These are phyloP conservation scores for Periparus ater DNA, from an alignment of 2,797 vertebrate genomes.

Conservation along the genomic window DNA sequence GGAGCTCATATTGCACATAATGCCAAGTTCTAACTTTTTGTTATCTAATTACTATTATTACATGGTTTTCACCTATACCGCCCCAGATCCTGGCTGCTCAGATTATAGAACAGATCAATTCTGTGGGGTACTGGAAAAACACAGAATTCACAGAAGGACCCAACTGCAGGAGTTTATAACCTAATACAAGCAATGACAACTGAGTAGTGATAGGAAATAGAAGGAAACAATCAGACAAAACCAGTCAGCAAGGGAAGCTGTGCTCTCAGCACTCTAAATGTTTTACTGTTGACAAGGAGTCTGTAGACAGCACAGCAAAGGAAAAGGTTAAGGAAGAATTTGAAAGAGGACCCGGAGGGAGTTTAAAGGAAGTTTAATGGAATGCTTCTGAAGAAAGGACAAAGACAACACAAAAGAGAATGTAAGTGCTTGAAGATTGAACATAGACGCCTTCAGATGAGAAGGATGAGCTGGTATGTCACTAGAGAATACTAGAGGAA, in stretches of 20 bases:
- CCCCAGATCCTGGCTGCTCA: neutral
- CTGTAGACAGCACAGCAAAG: neutral
- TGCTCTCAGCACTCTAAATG: neutral
- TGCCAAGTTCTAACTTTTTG: neutral
- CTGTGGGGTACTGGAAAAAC: neutral
- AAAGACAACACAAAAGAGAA: slow-evolving; percentile 27
- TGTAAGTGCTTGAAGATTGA: neutral
- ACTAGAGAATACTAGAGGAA: neutral
- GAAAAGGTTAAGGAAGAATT: slow-evolving; percentile 35
- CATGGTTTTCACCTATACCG: neutral
- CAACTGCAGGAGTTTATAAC: neutral
- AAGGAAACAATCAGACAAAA: neutral
- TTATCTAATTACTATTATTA: neutral
- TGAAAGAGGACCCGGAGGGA: neutral
- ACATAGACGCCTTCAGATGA: neutral
- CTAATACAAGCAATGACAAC: neutral
- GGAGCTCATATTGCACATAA: neutral
- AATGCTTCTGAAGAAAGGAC: slow-evolving; percentile 27
- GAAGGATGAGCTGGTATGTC: neutral
- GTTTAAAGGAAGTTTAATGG: slow-evolving; percentile 29
- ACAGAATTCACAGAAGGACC: neutral
- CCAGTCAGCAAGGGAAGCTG: neutral
- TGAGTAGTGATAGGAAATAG: neutral
- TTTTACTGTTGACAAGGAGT: neutral
- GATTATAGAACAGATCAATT: neutral